phyloP scores from a whole-genome alignment of 2,888 invertebrate genomes.

The Xestia xanthographa region DNA sequence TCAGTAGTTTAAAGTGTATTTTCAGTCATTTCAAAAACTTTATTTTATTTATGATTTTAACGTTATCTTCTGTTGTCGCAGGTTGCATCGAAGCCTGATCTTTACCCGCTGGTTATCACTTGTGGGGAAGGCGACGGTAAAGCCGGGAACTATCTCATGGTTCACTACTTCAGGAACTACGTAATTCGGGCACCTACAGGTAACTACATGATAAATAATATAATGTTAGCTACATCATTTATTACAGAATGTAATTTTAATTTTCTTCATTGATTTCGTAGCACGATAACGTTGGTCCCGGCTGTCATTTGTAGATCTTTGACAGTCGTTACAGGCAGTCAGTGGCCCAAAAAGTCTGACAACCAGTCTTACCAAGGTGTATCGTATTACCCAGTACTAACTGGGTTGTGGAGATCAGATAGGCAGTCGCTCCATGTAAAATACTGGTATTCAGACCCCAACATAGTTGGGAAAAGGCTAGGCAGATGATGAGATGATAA shows the following conservation, averaged over 20 bases:
- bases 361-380: too few relatives aligned
- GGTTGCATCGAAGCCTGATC: conserved; percentile 96
- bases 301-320: too few relatives aligned
- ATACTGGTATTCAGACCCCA: too few relatives aligned
- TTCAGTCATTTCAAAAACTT: background rate
- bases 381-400: too few relatives aligned
- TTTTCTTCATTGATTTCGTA: background rate
- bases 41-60: background rate
- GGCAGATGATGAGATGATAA: too few relatives aligned
- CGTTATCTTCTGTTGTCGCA: conserved; percentile 72
- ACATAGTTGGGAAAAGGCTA: too few relatives aligned
- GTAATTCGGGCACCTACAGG: conserved; percentile 93
- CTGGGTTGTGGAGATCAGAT: too few relatives aligned
- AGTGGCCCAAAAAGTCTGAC: too few relatives aligned
- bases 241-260: background rate
- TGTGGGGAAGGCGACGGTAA: conserved; percentile 93
- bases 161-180: conserved; percentile 94
- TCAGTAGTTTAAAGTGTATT: conserved; percentile 21
- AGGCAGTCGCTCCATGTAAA: too few relatives aligned
- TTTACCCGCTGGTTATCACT: conserved; percentile 96
- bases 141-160: conserved; percentile 94
- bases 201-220: conserved; percentile 65
- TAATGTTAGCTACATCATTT: too few relatives aligned
- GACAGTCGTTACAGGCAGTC: too few relatives aligned
- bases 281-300: too few relatives aligned